Percentiles rank a stretch among this genome's conserved stretches.
These are phyloP conservation scores for Bombus difficillimus DNA, from an alignment of 1,140 invertebrate genomes.

Conservation along the genomic window DNA sequence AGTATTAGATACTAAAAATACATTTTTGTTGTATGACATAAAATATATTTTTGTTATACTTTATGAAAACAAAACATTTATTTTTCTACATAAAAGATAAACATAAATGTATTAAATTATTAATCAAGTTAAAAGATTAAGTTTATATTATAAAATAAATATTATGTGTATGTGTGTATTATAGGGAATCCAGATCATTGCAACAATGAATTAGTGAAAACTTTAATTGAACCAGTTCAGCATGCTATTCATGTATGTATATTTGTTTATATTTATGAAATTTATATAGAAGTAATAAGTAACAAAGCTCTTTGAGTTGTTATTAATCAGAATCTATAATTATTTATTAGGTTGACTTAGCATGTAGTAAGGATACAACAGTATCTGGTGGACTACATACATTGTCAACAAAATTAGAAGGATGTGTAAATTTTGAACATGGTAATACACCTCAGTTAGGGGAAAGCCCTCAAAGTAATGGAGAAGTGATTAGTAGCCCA, in stretches of 20 bases:
- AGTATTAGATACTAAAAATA: neutral
- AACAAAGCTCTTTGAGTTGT: neutral
- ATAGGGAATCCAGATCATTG: conserved; percentile 63
- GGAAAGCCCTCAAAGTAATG: conserved; percentile 76
- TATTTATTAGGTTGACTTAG: conserved; percentile 68
- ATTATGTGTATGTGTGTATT: conserved; percentile 40
- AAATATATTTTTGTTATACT: neutral
- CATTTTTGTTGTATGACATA: neutral
- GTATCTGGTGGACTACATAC: conserved; percentile 51
- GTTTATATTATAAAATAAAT: neutral
- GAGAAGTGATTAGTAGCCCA: conserved; percentile 74
- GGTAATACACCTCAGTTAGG: conserved; percentile 75
- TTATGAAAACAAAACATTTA: neutral
- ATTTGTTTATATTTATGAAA: conserved; percentile 15
- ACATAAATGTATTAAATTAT: neutral
- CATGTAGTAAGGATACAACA: conserved; percentile 59
- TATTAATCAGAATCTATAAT: neutral
- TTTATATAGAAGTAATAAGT: neutral
- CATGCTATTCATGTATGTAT: conserved; percentile 67
- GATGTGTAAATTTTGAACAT: conserved; percentile 73
- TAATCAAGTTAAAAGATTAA: neutral
- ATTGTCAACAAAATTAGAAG: conserved; percentile 63
- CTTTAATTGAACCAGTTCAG: conserved; percentile 61
- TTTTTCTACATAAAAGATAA: neutral
- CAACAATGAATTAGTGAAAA: conserved; percentile 65